Conservation (phyloP, 2,797 vertebrate species). For the Falco rusticolus region DNA sequence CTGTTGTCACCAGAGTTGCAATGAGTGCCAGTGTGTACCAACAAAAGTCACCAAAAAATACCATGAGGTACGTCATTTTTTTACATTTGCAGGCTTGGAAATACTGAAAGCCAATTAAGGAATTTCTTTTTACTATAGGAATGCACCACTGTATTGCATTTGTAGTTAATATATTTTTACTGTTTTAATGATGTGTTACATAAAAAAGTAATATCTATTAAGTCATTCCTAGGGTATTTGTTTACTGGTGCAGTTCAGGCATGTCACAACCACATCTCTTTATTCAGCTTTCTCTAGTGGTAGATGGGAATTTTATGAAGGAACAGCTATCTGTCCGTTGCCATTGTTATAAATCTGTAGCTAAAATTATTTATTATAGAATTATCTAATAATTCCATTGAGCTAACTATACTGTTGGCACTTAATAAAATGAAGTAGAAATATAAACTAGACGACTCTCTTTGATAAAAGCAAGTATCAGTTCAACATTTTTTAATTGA, state of each 20-base stretch:
- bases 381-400: neutral
- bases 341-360: neutral
- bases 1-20: constrained; percentile 92
- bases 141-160: neutral
- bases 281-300: neutral
- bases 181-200: neutral
- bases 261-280: neutral
- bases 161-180: neutral
- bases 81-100: neutral
- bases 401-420: neutral
- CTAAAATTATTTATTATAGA: neutral
- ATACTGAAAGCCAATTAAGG: neutral
- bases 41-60: constrained; percentile 92
- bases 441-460: constrained; percentile 9
- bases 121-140: neutral
- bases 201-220: neutral
- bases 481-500: neutral
- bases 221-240: neutral
- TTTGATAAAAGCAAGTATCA: constrained; percentile 9
- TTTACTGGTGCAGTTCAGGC: neutral
- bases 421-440: neutral
- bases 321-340: neutral
- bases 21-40: constrained; percentile 92
- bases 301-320: neutral
- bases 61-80: constrained; percentile 85